Evolutionary conservation across 2,888 invertebrate species (phyloP).

Genomic region (Horisme vitalbata): DNA sequence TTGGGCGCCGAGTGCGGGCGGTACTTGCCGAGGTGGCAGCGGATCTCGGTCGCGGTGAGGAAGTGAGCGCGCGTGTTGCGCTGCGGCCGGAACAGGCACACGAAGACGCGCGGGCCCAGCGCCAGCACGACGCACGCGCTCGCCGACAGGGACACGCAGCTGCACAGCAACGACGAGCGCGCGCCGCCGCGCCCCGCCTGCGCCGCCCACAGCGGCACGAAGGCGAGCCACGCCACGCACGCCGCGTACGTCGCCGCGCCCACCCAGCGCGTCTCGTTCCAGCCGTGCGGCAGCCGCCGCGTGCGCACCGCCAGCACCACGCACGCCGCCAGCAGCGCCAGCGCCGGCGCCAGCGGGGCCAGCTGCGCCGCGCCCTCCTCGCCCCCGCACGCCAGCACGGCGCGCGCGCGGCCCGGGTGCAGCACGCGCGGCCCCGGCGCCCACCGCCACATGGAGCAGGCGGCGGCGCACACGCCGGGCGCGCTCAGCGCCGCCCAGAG

Average conservation of each 20-base stretch:
- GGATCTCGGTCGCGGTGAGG: conserved; percentile 87
- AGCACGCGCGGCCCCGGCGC: conserved; percentile 77
- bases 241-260: conserved; percentile 93
- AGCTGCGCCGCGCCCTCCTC: conserved; percentile 77
- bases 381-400: conserved; percentile 84
- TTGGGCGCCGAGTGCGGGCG: conserved; percentile 32
- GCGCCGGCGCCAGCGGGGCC: conserved; percentile 87
- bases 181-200: conserved; percentile 74
- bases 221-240: conserved; percentile 90
- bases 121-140: conserved; percentile 88
- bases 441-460: conserved; percentile 80
- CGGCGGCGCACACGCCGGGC: conserved; percentile 70
- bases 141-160: conserved; percentile 89
- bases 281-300: conserved; percentile 91
- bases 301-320: conserved; percentile 91
- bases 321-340: conserved; percentile 87
- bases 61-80: conserved; percentile 89
- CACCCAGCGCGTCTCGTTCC: conserved; percentile 89
- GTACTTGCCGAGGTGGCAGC: conserved; percentile 85
- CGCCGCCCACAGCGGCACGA: conserved; percentile 88
- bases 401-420: conserved; percentile 76
- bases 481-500: conserved; percentile 84
- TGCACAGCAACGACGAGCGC: conserved; percentile 68
- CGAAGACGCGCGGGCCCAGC: conserved; percentile 89
- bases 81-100: conserved; percentile 87